These are phyloP conservation scores for Phrynosoma platyrhinos DNA, from an alignment of 2,113 vertebrate species.

Conservation along the genomic window DNA sequence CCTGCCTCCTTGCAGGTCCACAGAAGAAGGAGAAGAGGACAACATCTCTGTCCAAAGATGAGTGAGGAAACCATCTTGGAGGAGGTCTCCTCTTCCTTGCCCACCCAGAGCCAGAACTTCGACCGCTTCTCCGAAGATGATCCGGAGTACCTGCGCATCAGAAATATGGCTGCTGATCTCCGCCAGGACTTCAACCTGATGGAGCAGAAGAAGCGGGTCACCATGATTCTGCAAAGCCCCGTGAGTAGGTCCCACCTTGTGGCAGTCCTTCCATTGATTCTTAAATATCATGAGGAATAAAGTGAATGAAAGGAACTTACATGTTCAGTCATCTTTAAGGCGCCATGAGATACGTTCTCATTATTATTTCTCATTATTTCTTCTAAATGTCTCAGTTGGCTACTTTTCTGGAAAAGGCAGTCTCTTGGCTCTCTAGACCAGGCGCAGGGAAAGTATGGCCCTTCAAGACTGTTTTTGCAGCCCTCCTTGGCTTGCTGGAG, in stretches of 20 bases:
- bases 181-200: conserved; percentile 85
- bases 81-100: conserved; percentile 62
- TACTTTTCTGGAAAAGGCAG: no score
- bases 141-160: conserved; percentile 81
- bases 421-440: no score
- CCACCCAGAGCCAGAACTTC: conserved; percentile 79
- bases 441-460: no score
- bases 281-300: no score
- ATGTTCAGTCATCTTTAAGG: no score
- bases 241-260: conserved; percentile 63
- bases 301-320: no score
- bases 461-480: no score
- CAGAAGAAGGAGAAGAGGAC: neutral
- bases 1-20: conserved; percentile 30
- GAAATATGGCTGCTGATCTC: conserved; percentile 74
- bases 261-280: no score
- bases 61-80: conserved; percentile 71
- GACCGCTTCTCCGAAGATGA: conserved; percentile 84
- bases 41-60: conserved; percentile 61
- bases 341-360: no score
- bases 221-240: conserved; percentile 94
- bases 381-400: no score
- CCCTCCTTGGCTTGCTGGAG: no score
- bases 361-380: no score
- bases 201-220: conserved; percentile 91